Base-by-base conservation (phyloP, 2,888 invertebrate species). In the Lasioglossum vierecki region DNA sequence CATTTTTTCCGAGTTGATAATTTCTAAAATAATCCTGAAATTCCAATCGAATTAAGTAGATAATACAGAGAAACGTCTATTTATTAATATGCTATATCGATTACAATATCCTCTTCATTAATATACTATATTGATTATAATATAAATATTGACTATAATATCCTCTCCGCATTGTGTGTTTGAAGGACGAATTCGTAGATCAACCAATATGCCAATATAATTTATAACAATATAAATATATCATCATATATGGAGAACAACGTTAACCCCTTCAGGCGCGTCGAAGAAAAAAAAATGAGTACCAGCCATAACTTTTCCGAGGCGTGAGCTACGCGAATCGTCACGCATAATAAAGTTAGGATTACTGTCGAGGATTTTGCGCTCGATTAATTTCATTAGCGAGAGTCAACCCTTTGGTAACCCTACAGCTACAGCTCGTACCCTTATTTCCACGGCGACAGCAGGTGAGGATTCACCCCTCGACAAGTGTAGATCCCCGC, bases 391-490 rank as follows among this genome's bases (percentile, higher is more conserved):
- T 79, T 86, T 79, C 53, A 86, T 84, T 79, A 81, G 63, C 78
- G 60, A 57, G 22, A 9, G 1, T 63, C 60, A 84, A 76, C 73
- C 80, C 84, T 74, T 83, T 84, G 84, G 68, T 1, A 72, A n/a
- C 30, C n/a, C 53, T 53, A 53, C 46, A 13, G 66, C 15, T 46
- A 68, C 18, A 13, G 39, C 82, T 81, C 39, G 35, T 30, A 63
- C 86, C 76, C 76, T 81, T 85, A 74, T 79, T 41, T 74, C 66
- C 75, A 63, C 71, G 35, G 71, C 30, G 79, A 86, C 90, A 92
- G 89, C 91, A 91, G 91, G 92, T 90, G 82, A 68, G 89, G 90
- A 91, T 92, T 66, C 91, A 90, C 86, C 86, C 76, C 70, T 53
- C 70, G 76, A 73, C 82, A 77, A 86, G 85, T 85, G 76, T 26